Conservation (phyloP, 2,888 invertebrate species). For the Isoperla grammatica region DNA sequence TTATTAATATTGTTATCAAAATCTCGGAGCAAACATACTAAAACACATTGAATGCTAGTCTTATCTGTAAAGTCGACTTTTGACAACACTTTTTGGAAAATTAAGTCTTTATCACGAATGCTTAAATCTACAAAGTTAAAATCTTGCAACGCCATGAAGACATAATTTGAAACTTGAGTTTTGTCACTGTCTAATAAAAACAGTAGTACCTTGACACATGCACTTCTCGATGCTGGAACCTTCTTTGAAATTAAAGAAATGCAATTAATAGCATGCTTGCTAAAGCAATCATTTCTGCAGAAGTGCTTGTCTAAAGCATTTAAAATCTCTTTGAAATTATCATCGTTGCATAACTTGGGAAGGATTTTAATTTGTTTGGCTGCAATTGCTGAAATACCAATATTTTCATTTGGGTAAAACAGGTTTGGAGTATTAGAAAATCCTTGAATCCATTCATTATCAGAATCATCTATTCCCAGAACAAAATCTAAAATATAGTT, state of each 20-base stretch:
- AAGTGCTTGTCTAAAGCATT: conserved; percentile 12
- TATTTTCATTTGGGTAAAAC: conserved; percentile 20
- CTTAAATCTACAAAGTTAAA: conserved; percentile 11
- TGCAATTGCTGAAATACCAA: background rate
- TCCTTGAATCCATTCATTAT: conserved; percentile 16
- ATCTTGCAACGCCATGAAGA: conserved; percentile 16
- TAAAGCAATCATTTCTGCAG: conserved; percentile 1
- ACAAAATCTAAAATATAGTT: conserved; percentile 24
- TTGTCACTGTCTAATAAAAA: conserved; percentile 14
- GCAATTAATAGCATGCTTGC: conserved; percentile 13
- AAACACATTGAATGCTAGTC: conserved; percentile 13
- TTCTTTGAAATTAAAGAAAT: conserved; percentile 18
- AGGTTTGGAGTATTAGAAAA: conserved; percentile 16
- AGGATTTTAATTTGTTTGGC: conserved; percentile 19
- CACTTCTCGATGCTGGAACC: background rate
- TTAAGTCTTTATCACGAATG: background rate
- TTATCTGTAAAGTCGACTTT: conserved; percentile 9
- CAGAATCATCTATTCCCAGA: background rate
- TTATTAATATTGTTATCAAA: conserved; percentile 12
- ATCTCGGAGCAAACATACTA: conserved; percentile 17
- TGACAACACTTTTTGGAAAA: conserved; percentile 19
- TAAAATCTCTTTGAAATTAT: conserved; percentile 19
- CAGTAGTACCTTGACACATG: conserved; percentile 17
- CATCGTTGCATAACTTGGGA: conserved; percentile 20
- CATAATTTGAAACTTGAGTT: conserved; percentile 5